Percentiles rank a stretch among this genome's conserved stretches.
Conservation (phyloP, 2,888 invertebrate species). For the Pristionchus arcanus region DNA sequence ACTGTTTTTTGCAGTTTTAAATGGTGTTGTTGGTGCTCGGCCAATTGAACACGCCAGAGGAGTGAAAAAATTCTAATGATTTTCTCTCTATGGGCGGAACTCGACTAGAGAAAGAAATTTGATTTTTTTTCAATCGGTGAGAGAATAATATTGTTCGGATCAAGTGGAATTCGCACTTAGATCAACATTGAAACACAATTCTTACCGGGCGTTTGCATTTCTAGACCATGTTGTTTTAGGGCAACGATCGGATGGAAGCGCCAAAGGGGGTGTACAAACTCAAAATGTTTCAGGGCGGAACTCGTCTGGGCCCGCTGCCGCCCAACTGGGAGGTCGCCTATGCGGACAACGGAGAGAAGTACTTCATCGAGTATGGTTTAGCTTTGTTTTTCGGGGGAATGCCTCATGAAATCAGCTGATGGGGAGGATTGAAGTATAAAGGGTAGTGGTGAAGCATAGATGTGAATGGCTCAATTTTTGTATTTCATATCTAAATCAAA, state of each 20-base stretch:
- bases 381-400: not conserved
- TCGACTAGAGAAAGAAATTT: no score
- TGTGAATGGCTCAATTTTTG: not conserved
- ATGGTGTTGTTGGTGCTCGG: no score
- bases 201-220: not conserved
- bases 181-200: not conserved
- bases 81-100: no score
- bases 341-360: constrained; percentile 95
- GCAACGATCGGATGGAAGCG: not conserved
- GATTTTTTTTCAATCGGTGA: no score
- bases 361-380: constrained; percentile 91
- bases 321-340: constrained; percentile 98
- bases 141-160: not conserved
- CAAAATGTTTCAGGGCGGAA: constrained; percentile 52
- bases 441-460: not conserved
- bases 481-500: no score
- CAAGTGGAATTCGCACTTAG: not conserved
- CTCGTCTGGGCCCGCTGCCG: constrained; percentile 85
- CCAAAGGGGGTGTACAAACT: not conserved
- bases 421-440: not conserved
- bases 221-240: no score
- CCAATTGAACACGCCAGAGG: no score
- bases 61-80: no score
- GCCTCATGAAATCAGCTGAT: not conserved
- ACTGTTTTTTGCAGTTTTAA: no score